Evolutionary conservation across 2,888 invertebrate species (phyloP).

Genomic region (Catotricha subobsoleta): DNA sequence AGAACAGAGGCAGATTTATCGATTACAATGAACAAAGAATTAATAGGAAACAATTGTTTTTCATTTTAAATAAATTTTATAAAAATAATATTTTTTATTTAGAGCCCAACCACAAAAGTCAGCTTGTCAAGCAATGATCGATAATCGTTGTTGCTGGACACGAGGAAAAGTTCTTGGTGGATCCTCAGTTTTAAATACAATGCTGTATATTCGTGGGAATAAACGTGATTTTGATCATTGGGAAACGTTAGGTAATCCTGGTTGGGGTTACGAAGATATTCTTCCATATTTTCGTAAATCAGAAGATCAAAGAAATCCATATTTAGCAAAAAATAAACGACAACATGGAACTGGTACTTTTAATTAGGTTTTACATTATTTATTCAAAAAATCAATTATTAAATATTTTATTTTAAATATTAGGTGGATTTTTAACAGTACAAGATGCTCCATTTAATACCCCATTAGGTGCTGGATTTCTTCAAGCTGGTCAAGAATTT

Average conservation of each 20-base stretch:
- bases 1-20: too few species aligned
- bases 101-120: conserved; percentile 68
- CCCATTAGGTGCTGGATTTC: conserved; percentile 64
- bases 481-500: conserved; percentile 83
- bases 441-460: conserved; percentile 34
- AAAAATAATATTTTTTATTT: conserved; percentile 41
- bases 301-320: conserved; percentile 74
- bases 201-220: conserved; percentile 83
- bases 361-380: background rate
- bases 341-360: conserved; percentile 50
- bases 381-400: background rate
- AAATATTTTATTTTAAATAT: background rate
- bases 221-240: conserved; percentile 72
- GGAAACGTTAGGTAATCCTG: conserved; percentile 67
- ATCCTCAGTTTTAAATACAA: conserved; percentile 72
- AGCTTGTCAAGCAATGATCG: conserved; percentile 74
- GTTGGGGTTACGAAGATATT: conserved; percentile 73
- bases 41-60: too few species aligned
- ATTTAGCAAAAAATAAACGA: conserved; percentile 52
- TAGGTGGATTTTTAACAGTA: conserved; percentile 30
- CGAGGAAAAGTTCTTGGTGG: conserved; percentile 79
- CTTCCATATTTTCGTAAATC: conserved; percentile 74
- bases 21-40: too few species aligned
- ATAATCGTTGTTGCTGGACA: conserved; percentile 73
- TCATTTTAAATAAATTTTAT: too few species aligned